Base-by-base conservation (phyloP, 2,113 vertebrate genomes). In the Electrona antarctica region DNA sequence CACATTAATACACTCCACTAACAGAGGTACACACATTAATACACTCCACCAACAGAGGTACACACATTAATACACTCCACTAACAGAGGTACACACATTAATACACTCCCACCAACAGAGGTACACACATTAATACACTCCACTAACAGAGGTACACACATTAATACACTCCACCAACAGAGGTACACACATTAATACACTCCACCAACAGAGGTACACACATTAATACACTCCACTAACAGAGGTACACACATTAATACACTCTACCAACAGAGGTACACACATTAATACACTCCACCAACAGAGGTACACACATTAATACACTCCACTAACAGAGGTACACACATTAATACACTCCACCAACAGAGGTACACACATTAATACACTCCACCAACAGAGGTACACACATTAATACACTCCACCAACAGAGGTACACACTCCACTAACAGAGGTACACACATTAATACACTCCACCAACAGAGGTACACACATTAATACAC, bases 21-120 rank as follows among this genome's bases (percentile, higher is more conserved):
- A 99, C 90, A 85, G 97, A 93, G 98, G 33, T 41, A 41, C 3
- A 41, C 5, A 41, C 33, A 1, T 9, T 21, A 21, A 21, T 21
- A 21, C 21, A 21, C n/a, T 99, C 98, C 10, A 98, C 97, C 49
- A 99, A 99, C 90, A 85, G 97, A 93, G 98, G 33, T 41, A 41
- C 3, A 41, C 5, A 41, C 33, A 1, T 9, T 21, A 21, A 21
- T 21, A 21, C 21, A 21, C n/a, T 99, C 98, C 10, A 98, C 97
- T 48, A 99, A 99, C 90, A 85, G 97, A 93, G 98, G 33, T 41
- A 41, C 3, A 41, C 5, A 41, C 33, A 1, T 9, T 21, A 21
- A 21, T 21, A 21, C 21, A 21, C n/a, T n/a, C n/a, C n/a, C n/a
- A 98, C 97, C 49, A 99, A 99, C 90, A 85, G 97, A 93, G 98